Base-by-base conservation (phyloP, 2,888 invertebrate genomes). In the Palloptera scutellata region DNA sequence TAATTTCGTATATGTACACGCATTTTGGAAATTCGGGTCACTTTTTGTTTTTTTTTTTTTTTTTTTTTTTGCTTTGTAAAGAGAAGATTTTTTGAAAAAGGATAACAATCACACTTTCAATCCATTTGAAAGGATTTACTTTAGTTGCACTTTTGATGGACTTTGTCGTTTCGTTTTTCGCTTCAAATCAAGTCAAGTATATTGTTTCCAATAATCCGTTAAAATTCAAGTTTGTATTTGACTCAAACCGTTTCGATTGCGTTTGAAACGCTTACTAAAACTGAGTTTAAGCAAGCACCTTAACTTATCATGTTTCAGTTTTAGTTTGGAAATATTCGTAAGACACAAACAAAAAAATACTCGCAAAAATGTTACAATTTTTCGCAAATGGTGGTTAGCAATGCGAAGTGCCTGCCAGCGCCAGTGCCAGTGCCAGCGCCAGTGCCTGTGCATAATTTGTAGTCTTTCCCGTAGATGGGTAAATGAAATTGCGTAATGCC, bases 401-500 rank as follows among this genome's bases (percentile, higher is more conserved):
- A 11, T 59, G 51, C n/a, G n/a, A 61, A 60, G 11, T 66, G 66
- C 19, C 51, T 61, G 64, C 54, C 54, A 67, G 57, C 54, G 57
- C 12, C 45, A 20, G 54, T 61, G 12, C 19, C n/a, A n/a, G n/a
- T 61, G 64, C 54, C 54, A 67, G 57, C 54, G 57, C 12, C 45
- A 20, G 20, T 42, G 51, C 60, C 55, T 70, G 51, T n/a, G 66
- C 68, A 59, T 65, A 71, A 15, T 60, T 59, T 66, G 62, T 62
- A 64, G 70, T 70, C 70, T 71, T 74, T 76, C 76, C 79, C 80
- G 74, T 77, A 80, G 77, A 77, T 76, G 79, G 74, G 52, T 54
- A 61, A 48, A 67, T 55, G 61, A 73, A 74, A 75, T 81, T 81
- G 79, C 82, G 79, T 76, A 81, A 81, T 75, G 68, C 76, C 74